Base-by-base conservation (phyloP, 64 coral and sea anemone species). In the Platygyra sinensis region DNA sequence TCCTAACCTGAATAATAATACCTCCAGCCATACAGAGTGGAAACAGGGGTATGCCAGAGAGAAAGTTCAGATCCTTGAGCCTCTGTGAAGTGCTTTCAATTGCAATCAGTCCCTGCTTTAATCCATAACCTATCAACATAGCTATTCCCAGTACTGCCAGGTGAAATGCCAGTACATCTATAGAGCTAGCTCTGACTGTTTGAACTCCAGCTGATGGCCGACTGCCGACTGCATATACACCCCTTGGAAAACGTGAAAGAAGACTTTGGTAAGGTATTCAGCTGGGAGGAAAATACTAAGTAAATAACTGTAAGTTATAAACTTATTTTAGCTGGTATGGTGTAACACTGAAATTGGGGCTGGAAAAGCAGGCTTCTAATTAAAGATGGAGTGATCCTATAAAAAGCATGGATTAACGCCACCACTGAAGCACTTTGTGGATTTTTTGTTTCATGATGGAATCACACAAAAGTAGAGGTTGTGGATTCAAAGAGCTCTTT, bases 1-100 rank as follows among this genome's bases (percentile, higher is more conserved):
- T 22, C 71, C 86, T 72, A 22, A 94, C 93, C 93, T 94, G 93
- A 61, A 94, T 10, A 9, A 94, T 61, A 33, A 94, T 94, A 18
- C 93, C 93, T n/a, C 93, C 93, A 72, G 89, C 93, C 93, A 94
- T 94, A 46, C 93, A 95, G 12, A 95, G 76, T 24, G 93, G 93
- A 42, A 95, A 95, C 17, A 95, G 76, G 10, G 93, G 93, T 87
- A 95, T 81, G 29, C 93, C 93, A 30, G 93, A 95, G 50, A 95
- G 69, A 33, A 95, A 91, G 62, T 91, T 95, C 18, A 95, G 93
- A 69, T 95, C 93, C 64, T 75, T 87, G 50, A 95, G 39, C 50
- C 91, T 79, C 9, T 79, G 63, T 10, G 93, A 95, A 11, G 93
- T 95, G 54, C 55, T 91, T 74, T 95, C 93, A 27, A 95, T 95